Evolutionary conservation across 2,113 vertebrate genomes (phyloP), one percentile per base, ranked within the genome.

Genomic region (Myrmecophaga tridactyla): DNA sequence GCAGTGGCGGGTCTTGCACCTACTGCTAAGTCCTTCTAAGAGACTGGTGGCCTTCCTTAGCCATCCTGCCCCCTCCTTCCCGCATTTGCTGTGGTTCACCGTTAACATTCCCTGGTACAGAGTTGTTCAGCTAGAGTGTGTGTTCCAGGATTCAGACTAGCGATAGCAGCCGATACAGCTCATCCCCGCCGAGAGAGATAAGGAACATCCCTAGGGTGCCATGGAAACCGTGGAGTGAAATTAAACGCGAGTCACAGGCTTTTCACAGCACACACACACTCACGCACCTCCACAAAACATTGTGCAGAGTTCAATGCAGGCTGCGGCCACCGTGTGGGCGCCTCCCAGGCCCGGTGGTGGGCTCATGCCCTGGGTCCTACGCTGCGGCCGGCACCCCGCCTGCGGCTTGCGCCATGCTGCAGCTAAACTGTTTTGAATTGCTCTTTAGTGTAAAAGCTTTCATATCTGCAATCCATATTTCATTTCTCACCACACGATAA

Each of bases 401-500:
- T 60, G 36, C 1, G 0, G 1, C 34, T 70, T 6, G n/a, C 0
- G 1, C 31, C 82, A 10, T 11, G 4, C 36, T 65, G 36, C 67
- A 58, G 51, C n/a, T 77, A 41, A 84, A 76, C 25, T 17, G 11
- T 36, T 78, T 27, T 63, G 80, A 94, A 96, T 67, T 80, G 88
- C 93, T 65, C 58, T 53, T 72, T 48, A 34, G 4, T 60, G 43
- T 58, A 82, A 92, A 94, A 85, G 62, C 70, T 76, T 93, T 73
- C 76, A 94, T n/a, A 56, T 41, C 69, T 21, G 4, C 41, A 65
- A 76, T 95, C 90, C 43, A 39, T 73, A 92, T 53, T 90, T 94
- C 88, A 89, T 75, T 92, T 84, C 89, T 87, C 29, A 58, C 63
- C 76, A 53, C 87, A 80, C 91, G 94, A 96, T 94, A 94, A 91